Base-by-base conservation (phyloP, 1,140 invertebrate genomes). In the Plectrocnemia conspersa region DNA sequence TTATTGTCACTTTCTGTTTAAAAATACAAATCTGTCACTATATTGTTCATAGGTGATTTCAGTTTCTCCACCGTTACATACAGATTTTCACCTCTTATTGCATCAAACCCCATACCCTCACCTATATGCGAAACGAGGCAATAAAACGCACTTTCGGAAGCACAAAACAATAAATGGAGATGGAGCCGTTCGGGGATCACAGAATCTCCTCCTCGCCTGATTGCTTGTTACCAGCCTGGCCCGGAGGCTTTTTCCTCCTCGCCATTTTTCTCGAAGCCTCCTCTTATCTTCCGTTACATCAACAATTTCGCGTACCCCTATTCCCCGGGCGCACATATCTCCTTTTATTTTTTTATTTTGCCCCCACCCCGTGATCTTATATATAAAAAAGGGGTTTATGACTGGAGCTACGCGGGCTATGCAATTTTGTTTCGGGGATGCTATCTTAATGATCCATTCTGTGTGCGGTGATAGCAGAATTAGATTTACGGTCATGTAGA, bases 241-340 rank as follows among this genome's bases (percentile, higher is more conserved):
- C 32, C 32, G n/a, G 33, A 23, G 32, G 47, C 22, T 32, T n/a
- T 24, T 16, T 38, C 35, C 35, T 38, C 7, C 35, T 38, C 13
- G 35, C 13, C n/a, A 50, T 49, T 49, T 50, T 44, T 16, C 38
- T 19, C 27, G 40, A 25, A 21, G 23, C 46, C 52, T 47, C 35
- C 57, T 38, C 21, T 44, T 54, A 59, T 55, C 52, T 27, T 35
- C 38, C 19, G 47, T 24, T 40, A 45, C 53, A 59, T 59, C 58
- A 56, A 50, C 58, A 48, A 56, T 55, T 60, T 60, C 42, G 45
- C 52, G 53, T 29, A 19, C 46, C 45, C 48, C 42, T 56, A 52
- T 56, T 60, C 58, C 58, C 58, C 38, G n/a, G 41, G 42, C 53
- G 35, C 58, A 52, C 53, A 56, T 60, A 60, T 60, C 50, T 52